phyloP scores from a whole-genome alignment of 2,113 vertebrate genomes.

The Rostratula benghalensis region DNA sequence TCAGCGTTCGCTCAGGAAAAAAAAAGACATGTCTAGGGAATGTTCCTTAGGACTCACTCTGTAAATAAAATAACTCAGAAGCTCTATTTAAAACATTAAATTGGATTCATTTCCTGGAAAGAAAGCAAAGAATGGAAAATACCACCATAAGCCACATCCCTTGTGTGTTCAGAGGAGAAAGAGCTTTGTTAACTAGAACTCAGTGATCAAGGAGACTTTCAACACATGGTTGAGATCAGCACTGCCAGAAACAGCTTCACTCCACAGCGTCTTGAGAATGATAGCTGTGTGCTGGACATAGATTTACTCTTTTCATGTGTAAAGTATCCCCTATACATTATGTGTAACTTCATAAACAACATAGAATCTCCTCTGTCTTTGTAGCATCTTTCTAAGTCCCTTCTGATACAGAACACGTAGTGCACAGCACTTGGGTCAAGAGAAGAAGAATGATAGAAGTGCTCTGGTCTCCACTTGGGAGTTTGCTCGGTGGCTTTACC shows the following conservation, averaged over 20 bases:
- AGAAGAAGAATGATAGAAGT: not conserved
- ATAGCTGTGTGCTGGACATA: not conserved
- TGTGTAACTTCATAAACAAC: not conserved
- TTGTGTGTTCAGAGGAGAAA: not conserved
- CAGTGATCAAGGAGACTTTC: not conserved
- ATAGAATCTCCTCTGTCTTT: not conserved
- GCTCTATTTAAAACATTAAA: not conserved
- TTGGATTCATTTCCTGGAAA: not conserved
- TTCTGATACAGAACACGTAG: fast-evolving
- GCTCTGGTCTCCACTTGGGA: not conserved
- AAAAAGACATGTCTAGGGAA: not conserved
- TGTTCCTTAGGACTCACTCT: not conserved
- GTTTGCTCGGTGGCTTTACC: not conserved
- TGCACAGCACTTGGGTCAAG: not conserved
- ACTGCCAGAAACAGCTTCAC: not conserved
- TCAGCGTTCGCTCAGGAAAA: not conserved
- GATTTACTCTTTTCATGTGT: not conserved
- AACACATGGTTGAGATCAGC: not conserved
- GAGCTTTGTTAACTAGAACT: not conserved
- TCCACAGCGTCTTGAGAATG: not conserved
- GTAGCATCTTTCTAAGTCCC: not conserved
- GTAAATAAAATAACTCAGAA: not conserved
- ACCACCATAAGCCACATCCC: not conserved
- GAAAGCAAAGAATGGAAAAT: not conserved
- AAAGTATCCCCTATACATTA: not conserved